Conservation (phyloP, 2,888 invertebrate genomes). For the Synergus umbraculus region DNA sequence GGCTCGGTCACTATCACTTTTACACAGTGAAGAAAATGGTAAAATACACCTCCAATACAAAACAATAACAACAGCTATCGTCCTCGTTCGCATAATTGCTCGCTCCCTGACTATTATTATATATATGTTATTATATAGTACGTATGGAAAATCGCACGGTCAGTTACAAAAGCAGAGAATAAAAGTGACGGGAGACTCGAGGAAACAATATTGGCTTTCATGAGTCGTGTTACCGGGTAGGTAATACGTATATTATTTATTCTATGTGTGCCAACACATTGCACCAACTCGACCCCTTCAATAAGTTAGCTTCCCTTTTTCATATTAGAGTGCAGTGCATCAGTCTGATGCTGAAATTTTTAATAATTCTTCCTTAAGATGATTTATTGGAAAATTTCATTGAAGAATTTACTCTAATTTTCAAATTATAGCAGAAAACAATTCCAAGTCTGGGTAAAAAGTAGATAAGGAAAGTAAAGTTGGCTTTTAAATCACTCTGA, state of each 20-base stretch:
- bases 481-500: not conserved
- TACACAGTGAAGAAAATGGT: constrained; percentile 24
- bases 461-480: not conserved
- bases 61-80: constrained; percentile 51
- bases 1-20: constrained; percentile 11
- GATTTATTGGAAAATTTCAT: not conserved
- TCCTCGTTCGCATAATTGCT: constrained; percentile 60
- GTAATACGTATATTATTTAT: constrained; percentile 42
- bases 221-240: constrained; percentile 14
- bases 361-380: not conserved
- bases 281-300: constrained; percentile 51
- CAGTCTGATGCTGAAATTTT: not conserved
- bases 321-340: constrained; percentile 1
- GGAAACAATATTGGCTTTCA: constrained; percentile 41
- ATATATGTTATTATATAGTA: not conserved
- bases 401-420: not conserved
- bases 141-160: constrained; percentile 54
- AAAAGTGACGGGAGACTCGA: constrained; percentile 44
- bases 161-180: constrained; percentile 43
- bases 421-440: not conserved
- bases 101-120: constrained; percentile 21
- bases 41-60: constrained; percentile 22
- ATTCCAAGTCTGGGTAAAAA: not conserved
- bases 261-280: constrained; percentile 45
- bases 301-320: constrained; percentile 43